phyloP scores from a whole-genome alignment of 2,888 invertebrate species.

The Cancer borealis region DNA sequence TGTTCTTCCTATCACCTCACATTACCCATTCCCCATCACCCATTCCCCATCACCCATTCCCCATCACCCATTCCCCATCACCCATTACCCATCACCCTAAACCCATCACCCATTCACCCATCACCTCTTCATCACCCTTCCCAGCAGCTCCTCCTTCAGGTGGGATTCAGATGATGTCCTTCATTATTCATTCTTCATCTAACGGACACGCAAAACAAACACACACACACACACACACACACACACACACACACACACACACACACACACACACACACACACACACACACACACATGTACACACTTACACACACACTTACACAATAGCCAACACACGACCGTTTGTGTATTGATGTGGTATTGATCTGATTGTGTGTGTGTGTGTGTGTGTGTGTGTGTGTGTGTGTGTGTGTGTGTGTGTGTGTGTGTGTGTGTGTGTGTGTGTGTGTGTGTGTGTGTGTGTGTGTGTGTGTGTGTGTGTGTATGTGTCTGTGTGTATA shows the following conservation, averaged over 20 bases:
- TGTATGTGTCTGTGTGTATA: too few species aligned
- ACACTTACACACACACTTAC: neutral
- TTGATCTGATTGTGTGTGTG: constrained; percentile 20
- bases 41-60: too few species aligned
- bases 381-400: constrained; percentile 20
- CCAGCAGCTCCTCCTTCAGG: neutral
- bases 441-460: constrained; percentile 47
- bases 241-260: neutral
- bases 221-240: constrained; percentile 14
- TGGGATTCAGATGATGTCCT: neutral
- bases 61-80: too few species aligned
- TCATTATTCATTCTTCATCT: neutral
- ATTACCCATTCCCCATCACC: too few species aligned
- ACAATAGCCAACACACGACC: constrained; percentile 20
- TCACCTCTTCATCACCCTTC: neutral
- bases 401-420: constrained; percentile 1
- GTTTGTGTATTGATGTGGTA: neutral
- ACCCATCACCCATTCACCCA: neutral
- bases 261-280: neutral
- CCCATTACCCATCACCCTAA: neutral
- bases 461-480: too few species aligned
- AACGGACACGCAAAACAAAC: neutral
- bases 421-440: neutral
- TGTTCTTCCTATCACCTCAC: too few species aligned
- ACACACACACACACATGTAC: neutral